These are phyloP conservation scores for Drosophila siamana DNA, from an alignment of 2,888 invertebrate species.

Conservation along the genomic window DNA sequence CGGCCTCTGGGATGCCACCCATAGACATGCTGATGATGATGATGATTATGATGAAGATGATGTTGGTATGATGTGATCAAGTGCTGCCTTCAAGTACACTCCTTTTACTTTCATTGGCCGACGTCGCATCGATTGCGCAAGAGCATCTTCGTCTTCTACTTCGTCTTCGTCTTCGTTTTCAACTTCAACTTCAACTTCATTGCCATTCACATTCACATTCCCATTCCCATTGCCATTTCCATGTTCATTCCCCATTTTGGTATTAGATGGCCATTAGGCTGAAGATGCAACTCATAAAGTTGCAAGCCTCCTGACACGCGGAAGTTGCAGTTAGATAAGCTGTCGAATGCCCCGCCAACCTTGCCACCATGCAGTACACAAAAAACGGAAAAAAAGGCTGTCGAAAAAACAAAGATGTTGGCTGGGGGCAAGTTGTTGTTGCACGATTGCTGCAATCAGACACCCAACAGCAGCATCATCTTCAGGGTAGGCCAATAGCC, in stretches of 20 bases:
- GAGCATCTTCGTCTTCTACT: slow-evolving; percentile 19
- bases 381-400: slow-evolving; percentile 19
- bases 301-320: slow-evolving; percentile 68
- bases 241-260: slow-evolving; percentile 24
- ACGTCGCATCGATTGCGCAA: slow-evolving; percentile 49
- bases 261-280: slow-evolving; percentile 46
- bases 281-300: slow-evolving; percentile 79
- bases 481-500: slow-evolving; percentile 58
- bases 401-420: slow-evolving; percentile 20
- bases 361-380: slow-evolving; percentile 17
- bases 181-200: no score
- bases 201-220: slow-evolving; percentile 32
- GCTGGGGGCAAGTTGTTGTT: slow-evolving; percentile 33
- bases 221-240: slow-evolving; percentile 31
- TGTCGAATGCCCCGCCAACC: slow-evolving; percentile 3
- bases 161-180: no score
- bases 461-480: slow-evolving; percentile 35
- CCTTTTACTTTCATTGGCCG: slow-evolving; percentile 59
- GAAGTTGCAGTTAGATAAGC: slow-evolving; percentile 82
- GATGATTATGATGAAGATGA: slow-evolving; percentile 1
- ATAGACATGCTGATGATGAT: slow-evolving; percentile 2
- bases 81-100: slow-evolving; percentile 5
- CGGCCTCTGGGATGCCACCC: slow-evolving; percentile 18
- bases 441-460: slow-evolving; percentile 44
- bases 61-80: slow-evolving; percentile 12